Conservation (phyloP, 2,888 invertebrate species). For the Drosophila helvetica region DNA sequence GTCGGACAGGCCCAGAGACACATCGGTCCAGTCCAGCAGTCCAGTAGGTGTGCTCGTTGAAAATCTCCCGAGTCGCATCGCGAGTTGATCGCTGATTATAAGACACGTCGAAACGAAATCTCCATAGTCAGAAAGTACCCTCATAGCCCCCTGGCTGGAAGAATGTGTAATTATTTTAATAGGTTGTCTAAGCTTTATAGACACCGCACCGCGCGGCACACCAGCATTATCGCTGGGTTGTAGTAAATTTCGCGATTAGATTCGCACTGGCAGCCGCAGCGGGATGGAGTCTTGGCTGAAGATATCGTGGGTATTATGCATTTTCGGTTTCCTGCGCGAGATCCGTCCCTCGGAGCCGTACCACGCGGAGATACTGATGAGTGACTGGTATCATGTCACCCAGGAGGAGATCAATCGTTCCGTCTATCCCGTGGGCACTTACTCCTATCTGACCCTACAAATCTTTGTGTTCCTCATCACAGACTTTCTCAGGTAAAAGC, state of each 20-base stretch:
- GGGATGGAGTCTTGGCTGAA: conserved; percentile 86
- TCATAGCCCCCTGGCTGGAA: conserved; percentile 39
- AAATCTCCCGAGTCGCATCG: conserved; percentile 12
- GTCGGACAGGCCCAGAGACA: neutral
- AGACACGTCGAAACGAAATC: conserved; percentile 29
- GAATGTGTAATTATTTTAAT: conserved; percentile 60
- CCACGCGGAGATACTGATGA: conserved; percentile 91
- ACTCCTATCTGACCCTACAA: conserved; percentile 91
- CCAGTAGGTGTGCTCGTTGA: neutral
- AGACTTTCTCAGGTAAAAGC: conserved; percentile 86
- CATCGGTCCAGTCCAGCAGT: neutral
- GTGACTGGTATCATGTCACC: conserved; percentile 91
- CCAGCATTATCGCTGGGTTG: conserved; percentile 4
- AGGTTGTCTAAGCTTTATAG: conserved; percentile 24
- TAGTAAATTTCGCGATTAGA: conserved; percentile 47
- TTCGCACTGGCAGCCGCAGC: conserved; percentile 31
- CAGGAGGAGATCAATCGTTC: conserved; percentile 84
- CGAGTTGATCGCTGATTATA: conserved; percentile 40
- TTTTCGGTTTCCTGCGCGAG: conserved; percentile 92
- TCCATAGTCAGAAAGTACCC: conserved; percentile 31
- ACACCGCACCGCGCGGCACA: neutral
- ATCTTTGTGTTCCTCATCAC: conserved; percentile 92
- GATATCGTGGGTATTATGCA: conserved; percentile 89
- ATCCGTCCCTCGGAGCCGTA: conserved; percentile 94
- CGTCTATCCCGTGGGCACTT: conserved; percentile 94